Conservation (phyloP, 2,888 invertebrate genomes). For the Drosophila lacicola region DNA sequence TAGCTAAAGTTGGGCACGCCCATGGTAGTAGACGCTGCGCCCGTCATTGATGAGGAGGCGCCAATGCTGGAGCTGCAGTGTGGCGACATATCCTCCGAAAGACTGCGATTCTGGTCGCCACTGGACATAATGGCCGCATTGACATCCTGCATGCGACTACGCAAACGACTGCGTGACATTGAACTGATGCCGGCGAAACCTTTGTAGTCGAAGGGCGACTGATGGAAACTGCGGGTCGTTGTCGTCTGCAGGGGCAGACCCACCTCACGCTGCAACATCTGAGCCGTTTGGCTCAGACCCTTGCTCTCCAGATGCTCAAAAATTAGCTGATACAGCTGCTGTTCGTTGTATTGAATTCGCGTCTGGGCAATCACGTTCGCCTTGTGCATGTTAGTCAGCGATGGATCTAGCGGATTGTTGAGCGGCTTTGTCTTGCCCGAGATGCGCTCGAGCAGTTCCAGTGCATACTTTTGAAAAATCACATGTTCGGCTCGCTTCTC, state of each 20-base stretch:
- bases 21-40: conserved; percentile 1
- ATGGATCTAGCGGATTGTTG: conserved; percentile 92
- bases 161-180: conserved; percentile 77
- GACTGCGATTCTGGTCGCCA: conserved; percentile 42
- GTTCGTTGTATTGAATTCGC: conserved; percentile 96
- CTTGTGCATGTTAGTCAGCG: conserved; percentile 94
- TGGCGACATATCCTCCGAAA: conserved; percentile 42
- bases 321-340: conserved; percentile 96
- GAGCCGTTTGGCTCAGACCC: conserved; percentile 91
- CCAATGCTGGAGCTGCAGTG: conserved; percentile 23
- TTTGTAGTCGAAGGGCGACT: conserved; percentile 85
- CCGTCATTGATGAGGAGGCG: background rate
- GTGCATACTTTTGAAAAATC: conserved; percentile 96
- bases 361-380: conserved; percentile 98
- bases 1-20: conserved; percentile 59
- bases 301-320: conserved; percentile 93
- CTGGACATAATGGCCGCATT: conserved; percentile 70
- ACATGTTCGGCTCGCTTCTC: conserved; percentile 98
- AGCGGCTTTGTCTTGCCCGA: conserved; percentile 94
- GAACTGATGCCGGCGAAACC: conserved; percentile 70
- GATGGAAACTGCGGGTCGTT: conserved; percentile 82
- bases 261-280: conserved; percentile 91
- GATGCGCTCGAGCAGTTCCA: conserved; percentile 94
- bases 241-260: conserved; percentile 86
- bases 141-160: conserved; percentile 83